These are phyloP conservation scores for Podarcis muralis DNA, from an alignment of 2,113 vertebrate genomes.

Conservation along the genomic window DNA sequence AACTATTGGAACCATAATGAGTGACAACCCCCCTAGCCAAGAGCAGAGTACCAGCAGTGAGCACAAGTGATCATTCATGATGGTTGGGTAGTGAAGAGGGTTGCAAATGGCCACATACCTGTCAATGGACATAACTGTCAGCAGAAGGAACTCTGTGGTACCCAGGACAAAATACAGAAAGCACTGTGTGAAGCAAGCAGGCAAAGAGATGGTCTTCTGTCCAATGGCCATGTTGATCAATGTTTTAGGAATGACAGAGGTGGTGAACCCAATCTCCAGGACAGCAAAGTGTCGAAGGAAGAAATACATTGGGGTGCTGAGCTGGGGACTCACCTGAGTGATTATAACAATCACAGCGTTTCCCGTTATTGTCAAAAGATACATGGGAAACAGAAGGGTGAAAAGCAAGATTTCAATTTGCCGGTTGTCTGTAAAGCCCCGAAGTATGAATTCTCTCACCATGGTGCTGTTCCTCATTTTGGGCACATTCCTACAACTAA, in stretches of 20 bases:
- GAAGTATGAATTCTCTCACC: conserved; percentile 5
- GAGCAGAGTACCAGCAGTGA: conserved; percentile 46
- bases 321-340: not conserved
- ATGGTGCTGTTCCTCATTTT: not conserved
- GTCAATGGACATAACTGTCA: conserved; percentile 7
- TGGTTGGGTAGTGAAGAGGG: conserved; percentile 48
- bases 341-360: conserved; percentile 20
- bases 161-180: conserved; percentile 44
- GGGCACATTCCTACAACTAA: not conserved
- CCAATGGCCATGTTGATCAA: conserved; percentile 20
- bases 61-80: conserved; percentile 55
- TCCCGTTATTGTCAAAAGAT: conserved; percentile 28
- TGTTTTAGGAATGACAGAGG: conserved; percentile 28
- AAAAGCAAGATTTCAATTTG: conserved; percentile 6
- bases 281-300: conserved; percentile 38
- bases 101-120: not conserved
- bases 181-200: conserved; percentile 65
- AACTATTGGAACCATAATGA: conserved; percentile 43
- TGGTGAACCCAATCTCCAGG: conserved; percentile 27
- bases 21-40: conserved; percentile 51
- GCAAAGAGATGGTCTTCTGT: conserved; percentile 46
- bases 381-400: not conserved
- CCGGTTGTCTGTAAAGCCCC: conserved; percentile 14
- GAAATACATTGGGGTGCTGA: conserved; percentile 41
- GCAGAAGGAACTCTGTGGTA: conserved; percentile 1